Base-by-base conservation (phyloP, 2,888 invertebrate species). In the Drosophila falleni region DNA sequence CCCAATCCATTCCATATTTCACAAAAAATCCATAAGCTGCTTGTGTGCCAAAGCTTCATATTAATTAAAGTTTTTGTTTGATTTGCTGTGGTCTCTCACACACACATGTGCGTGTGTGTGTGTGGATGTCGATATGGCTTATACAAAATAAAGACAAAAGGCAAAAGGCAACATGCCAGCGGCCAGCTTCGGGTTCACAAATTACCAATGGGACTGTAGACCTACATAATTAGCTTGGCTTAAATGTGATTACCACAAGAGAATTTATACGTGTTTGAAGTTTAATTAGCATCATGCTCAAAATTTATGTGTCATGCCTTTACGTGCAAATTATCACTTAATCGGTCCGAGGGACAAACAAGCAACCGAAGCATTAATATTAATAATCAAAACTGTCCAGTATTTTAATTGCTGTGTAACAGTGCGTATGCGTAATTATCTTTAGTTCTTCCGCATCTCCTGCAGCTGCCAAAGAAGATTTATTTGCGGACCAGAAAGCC, bases 31-130 rank as follows among this genome's bases (percentile, higher is more conserved):
- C 67, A 59, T 87, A 75, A 85, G 66, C 86, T 58, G 73, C 49
- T 71, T 71, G 46, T 49, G 33, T 60, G 61, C 8, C 6, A 5
- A 5, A 65, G 76, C 47, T 78, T 78, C 78, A 78, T 80, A 88
- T 88, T 88, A 86, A 83, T 86, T 86, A 86, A 88, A 83, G 81
- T 86, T 80, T 50, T 71, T 83, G 74, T 86, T 78, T 83, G 84
- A 80, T 77, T 86, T 86, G 23, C 13, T 23, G 31, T 16, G 56
- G 41, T 15, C 46, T 31, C 33, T 31, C 31, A 6, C 54, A 62
- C 26, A 39, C 35, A 1, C 19, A 10, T 16, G 15, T 16, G 13
- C 26, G 26, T 42, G 11, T 26, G 41, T 55, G 35, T 41, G 23
- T 39, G 29, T 42, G 29, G 49, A 31, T 11, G 31, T 26, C 29